phyloP scores from a whole-genome alignment of 2,113 vertebrate species.

The rabbit (Oryctolagus cuniculus) region DNA sequence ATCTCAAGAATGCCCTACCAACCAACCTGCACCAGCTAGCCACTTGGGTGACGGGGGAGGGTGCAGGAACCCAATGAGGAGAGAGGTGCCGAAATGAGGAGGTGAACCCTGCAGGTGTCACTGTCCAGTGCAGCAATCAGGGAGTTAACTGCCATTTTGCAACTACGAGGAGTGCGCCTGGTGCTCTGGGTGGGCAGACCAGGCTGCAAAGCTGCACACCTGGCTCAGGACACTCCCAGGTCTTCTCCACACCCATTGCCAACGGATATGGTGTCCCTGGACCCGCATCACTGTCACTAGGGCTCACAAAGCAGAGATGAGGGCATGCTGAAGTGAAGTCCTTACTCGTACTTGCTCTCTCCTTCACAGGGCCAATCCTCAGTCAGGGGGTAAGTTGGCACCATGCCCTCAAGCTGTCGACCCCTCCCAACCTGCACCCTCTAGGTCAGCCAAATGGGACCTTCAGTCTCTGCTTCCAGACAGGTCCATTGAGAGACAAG shows the following conservation, averaged over 20 bases:
- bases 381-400: neutral
- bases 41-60: fast-evolving
- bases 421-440: neutral
- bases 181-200: neutral
- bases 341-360: neutral
- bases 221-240: neutral
- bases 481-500: fast-evolving
- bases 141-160: neutral
- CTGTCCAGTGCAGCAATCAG: fast-evolving
- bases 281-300: neutral
- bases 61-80: neutral
- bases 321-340: neutral
- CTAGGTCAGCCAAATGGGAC: fast-evolving
- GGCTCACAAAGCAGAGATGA: neutral
- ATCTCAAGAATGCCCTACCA: fast-evolving
- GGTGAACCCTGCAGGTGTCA: neutral
- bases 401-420: fast-evolving
- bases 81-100: neutral
- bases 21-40: neutral
- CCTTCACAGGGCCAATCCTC: neutral
- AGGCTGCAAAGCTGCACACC: neutral
- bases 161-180: fast-evolving
- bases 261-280: neutral
- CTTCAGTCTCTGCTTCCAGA: neutral
- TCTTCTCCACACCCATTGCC: neutral